Evolutionary conservation across 2,113 vertebrate genomes (phyloP), one percentile per base, ranked within the genome.

Genomic region (Pseudonaja textilis): DNA sequence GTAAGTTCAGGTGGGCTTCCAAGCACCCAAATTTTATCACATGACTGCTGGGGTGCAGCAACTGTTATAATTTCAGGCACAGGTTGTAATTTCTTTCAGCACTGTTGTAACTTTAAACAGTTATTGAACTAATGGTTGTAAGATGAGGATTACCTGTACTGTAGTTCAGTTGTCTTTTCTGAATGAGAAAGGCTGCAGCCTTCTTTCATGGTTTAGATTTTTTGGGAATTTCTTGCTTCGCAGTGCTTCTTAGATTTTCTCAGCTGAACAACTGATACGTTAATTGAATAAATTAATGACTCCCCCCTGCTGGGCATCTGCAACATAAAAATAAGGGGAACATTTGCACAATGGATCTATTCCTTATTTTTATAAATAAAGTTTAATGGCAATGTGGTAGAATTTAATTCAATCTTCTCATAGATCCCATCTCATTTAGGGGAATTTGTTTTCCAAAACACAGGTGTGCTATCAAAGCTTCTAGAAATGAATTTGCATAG

Each of bases 271-370:
- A 3, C 93, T 97, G 96, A 93, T 93, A 94, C 95, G 95, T 97
- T 96, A 95, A 95, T 96, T 96, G 96, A 97, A 94, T 94, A 96
- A 96, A 94, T 95, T 94, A 95, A 61, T 94, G 95, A 94, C 18
- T 42, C 34, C 95, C 96, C 94, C 96, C 96, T 94, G 96, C 96
- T 96, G 93, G 94, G 97, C 96, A 96, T 97, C 96, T 96, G 95
- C 94, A 96, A 95, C 90, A 81, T 81, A 42, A 81, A 81, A 81
- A 81, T 42, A 81, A 6, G 7, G 34, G 20, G 16, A 81, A 81
- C 0, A 0, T 81, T 81, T 81, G 34, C 74, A 22, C 34, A 42
- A 39, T 81, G 74, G 74, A 81, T 22, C 34, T 39, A 22, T 9
- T 39, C 34, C 74, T 81, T 81, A 42, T 42, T 81, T 81, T 81